Percentiles rank a stretch among this genome's conserved stretches.
Conservation (phyloP, 2,113 vertebrate genomes). For the Megaleporinus macrocephalus region DNA sequence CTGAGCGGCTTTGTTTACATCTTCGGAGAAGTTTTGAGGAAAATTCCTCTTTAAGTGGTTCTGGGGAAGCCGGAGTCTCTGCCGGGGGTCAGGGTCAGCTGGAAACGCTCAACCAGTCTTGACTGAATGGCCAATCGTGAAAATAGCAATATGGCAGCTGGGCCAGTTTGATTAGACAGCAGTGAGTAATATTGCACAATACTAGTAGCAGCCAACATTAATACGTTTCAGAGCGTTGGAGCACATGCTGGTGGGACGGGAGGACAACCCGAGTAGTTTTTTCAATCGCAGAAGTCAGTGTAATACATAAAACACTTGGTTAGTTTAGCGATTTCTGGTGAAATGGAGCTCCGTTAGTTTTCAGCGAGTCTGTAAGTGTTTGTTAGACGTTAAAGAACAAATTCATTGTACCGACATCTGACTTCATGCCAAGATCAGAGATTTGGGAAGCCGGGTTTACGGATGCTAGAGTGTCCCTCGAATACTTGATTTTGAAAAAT, state of each 20-base stretch:
- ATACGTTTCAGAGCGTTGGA: background rate
- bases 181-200: slow-evolving; percentile 34
- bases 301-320: background rate
- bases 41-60: background rate
- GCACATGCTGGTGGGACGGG: background rate
- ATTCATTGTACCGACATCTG: background rate
- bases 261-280: background rate
- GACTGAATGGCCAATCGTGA: slow-evolving; percentile 12
- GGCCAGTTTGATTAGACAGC: slow-evolving; percentile 18
- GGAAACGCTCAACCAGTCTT: background rate
- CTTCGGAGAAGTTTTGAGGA: too few relatives aligned
- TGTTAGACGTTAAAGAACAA: background rate
- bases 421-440: slow-evolving; percentile 1
- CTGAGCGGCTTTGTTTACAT: too few relatives aligned
- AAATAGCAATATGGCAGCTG: slow-evolving; percentile 41
- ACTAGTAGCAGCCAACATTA: background rate
- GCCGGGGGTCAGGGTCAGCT: background rate
- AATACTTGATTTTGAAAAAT: slow-evolving; percentile 22
- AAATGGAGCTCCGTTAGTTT: background rate
- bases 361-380: background rate
- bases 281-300: too few relatives aligned
- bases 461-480: background rate
- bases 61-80: background rate
- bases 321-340: background rate
- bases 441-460: slow-evolving; percentile 8